These are phyloP conservation scores for Cichlasoma orientale DNA, from an alignment of 2,797 vertebrate genomes.

Conservation along the genomic window DNA sequence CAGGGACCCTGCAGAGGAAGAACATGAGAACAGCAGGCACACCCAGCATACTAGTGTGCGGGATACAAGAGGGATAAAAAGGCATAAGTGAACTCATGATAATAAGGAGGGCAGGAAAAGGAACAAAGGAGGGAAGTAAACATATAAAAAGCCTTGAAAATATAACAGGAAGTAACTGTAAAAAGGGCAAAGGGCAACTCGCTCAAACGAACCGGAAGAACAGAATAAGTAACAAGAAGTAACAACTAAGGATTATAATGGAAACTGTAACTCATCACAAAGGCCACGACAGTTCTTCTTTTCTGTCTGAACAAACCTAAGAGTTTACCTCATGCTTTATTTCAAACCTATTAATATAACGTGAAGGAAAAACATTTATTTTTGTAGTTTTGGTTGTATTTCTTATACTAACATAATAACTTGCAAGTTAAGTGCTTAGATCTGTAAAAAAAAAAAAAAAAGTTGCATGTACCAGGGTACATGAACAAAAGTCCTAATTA, in stretches of 20 bases:
- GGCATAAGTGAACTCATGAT: background rate
- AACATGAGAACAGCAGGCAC: background rate
- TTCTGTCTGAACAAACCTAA: no score
- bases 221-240: no score
- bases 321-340: background rate
- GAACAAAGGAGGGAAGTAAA: background rate
- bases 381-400: accelerated
- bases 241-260: no score
- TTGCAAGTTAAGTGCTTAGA: background rate
- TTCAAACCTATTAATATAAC: background rate
- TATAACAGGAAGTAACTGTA: background rate
- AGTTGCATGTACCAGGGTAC: no score
- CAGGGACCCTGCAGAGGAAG: background rate
- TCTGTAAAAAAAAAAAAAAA: background rate
- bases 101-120: background rate
- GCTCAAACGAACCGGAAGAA: background rate
- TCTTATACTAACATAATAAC: background rate
- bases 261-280: no score
- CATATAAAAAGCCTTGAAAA: background rate
- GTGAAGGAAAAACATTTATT: background rate
- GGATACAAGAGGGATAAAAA: background rate
- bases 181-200: background rate
- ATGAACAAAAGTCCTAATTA: background rate
- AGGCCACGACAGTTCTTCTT: no score
- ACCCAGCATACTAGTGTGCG: background rate